Base-by-base conservation (phyloP, 2,113 vertebrate species). In the Perognathus longimembris region DNA sequence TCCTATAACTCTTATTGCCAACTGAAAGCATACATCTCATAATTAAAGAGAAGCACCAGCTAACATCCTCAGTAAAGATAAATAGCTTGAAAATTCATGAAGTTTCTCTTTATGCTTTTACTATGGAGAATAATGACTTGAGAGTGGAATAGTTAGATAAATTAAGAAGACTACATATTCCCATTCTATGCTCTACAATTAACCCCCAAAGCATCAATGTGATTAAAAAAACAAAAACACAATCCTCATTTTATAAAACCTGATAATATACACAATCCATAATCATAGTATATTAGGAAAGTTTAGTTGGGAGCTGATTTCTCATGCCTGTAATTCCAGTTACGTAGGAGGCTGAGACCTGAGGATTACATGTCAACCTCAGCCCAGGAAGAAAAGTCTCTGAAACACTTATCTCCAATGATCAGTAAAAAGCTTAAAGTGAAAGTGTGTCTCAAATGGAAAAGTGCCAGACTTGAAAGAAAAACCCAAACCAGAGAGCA, bases 21-120 rank as follows among this genome's bases (percentile, higher is more conserved):
- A 75, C 36, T 75, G 36, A 83, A 82, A 90, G 82, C 20, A 79
- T 1, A 77, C 57, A 82, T 61, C 75, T 82, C 38, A 91, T 85
- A 93, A 94, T 91, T 93, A 73, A 94, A 69, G 28, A 87, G 45
- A 94, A 88, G 34, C 7, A 80, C 59, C 40, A 88, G 63, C 30
- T 85, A 85, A 80, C 36, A 79, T 83, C 17, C 45, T 26, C 34
- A 57, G 26, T 30, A 86, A 82, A 82, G 76, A 86, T 57, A 82
- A 89, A 91, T 89, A 73, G 86, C 71, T 82, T 79, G 15, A 50
- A 86, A 92, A 84, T 77, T 10, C 30, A 85, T 70, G 42, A 88
- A 89, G 34, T 83, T 93, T 86, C 15, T 82, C 42, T 45, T 64
- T 77, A 50, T 61, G 54, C 10, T 73, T 82, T 87, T 77, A 61